Percentiles rank a stretch among this genome's conserved stretches.
Conservation (phyloP, 1,140 invertebrate species). For the Zaprionus inermis region DNA sequence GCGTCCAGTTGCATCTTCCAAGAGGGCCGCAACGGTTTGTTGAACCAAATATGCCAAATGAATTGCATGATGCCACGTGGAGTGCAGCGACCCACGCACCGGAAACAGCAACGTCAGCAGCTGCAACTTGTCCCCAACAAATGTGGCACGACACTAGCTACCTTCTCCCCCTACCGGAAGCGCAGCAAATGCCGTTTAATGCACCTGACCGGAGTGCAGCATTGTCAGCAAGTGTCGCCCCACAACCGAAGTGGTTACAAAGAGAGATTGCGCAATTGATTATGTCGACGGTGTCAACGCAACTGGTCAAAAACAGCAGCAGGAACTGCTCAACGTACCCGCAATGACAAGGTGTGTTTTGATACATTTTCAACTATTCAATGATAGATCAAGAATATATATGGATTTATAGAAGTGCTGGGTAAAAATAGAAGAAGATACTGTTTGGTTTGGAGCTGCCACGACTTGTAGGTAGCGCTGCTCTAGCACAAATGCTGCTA, state of each 20-base stretch:
- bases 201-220: conserved; percentile 2
- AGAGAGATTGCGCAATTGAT: not conserved
- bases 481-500: not conserved
- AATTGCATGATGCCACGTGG: conserved; percentile 54
- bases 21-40: conserved; percentile 48
- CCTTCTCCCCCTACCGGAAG: not conserved
- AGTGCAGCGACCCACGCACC: conserved; percentile 69
- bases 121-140: conserved; percentile 23
- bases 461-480: no score
- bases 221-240: conserved; percentile 2
- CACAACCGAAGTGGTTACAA: no score
- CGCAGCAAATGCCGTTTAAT: conserved; percentile 2
- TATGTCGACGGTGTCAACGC: not conserved
- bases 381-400: not conserved
- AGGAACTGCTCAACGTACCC: not conserved
- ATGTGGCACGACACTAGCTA: not conserved
- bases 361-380: no score
- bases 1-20: conserved; percentile 10
- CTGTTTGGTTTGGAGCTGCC: not conserved
- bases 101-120: conserved; percentile 40
- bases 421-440: not conserved
- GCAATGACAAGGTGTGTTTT: no score
- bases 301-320: not conserved
- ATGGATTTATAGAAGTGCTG: not conserved
- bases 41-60: conserved; percentile 71